A percentile compares a stretch with the other conserved stretches of the same genome.
phyloP scores from a whole-genome alignment of 2,888 invertebrate genomes.

The Epirrita christyi region DNA sequence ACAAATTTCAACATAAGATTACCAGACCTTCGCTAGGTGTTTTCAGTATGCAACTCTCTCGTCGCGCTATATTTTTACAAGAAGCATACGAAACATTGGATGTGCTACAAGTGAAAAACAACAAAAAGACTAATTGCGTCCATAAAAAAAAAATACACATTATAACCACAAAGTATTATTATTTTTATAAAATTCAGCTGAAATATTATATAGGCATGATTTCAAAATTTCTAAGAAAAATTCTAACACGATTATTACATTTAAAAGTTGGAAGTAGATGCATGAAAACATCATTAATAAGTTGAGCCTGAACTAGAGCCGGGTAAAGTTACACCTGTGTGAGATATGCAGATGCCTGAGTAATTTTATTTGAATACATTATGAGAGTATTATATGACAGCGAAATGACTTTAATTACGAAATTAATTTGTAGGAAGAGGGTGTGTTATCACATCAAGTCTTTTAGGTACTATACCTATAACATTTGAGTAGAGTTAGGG shows the following conservation, averaged over 20 bases:
- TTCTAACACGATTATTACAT: too few relatives aligned
- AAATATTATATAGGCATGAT: too few relatives aligned
- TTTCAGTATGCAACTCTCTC: not conserved
- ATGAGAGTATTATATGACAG: conserved; percentile 11
- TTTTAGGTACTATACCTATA: not conserved
- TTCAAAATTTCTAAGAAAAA: too few relatives aligned
- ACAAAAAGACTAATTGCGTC: too few relatives aligned
- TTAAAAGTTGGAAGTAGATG: too few relatives aligned
- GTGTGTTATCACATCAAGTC: conserved; percentile 3
- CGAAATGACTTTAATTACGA: conserved; percentile 22
- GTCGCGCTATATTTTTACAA: too few relatives aligned
- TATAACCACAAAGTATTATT: too few relatives aligned
- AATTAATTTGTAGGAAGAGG: conserved; percentile 26
- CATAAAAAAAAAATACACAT: too few relatives aligned
- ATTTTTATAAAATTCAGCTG: too few relatives aligned
- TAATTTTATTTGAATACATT: conserved; percentile 34
- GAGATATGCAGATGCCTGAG: conserved; percentile 23
- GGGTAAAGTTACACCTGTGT: conserved; percentile 18
- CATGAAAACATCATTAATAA: not conserved
- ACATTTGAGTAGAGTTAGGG: too few relatives aligned
- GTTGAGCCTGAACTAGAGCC: conserved; percentile 10
- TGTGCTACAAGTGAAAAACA: too few relatives aligned
- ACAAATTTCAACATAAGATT: conserved; percentile 14
- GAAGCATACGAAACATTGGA: too few relatives aligned
- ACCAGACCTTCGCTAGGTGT: conserved; percentile 3